Evolutionary conservation across 1,140 invertebrate species (phyloP).

Genomic region (Cryptotermes secundus): DNA sequence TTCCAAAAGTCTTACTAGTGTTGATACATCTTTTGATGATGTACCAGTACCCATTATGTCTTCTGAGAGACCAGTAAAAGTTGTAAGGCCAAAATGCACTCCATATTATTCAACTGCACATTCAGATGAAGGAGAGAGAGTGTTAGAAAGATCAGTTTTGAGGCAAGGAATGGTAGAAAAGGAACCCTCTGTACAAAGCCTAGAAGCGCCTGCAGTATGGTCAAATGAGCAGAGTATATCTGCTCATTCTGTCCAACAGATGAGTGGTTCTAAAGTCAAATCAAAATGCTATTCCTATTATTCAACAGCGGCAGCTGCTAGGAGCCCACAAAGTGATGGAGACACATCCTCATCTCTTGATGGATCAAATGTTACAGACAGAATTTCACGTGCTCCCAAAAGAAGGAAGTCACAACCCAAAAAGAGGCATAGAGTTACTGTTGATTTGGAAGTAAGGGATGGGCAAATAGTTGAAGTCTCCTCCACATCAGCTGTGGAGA

Average conservation of each 20-base stretch:
- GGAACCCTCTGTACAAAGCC: neutral
- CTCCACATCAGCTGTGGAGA: neutral
- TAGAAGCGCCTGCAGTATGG: neutral
- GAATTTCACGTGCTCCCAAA: slow-evolving; percentile 43
- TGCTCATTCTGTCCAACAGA: neutral
- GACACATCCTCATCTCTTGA: slow-evolving; percentile 41
- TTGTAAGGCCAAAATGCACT: slow-evolving; percentile 32
- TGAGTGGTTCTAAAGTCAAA: neutral
- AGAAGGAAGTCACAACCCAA: slow-evolving; percentile 40
- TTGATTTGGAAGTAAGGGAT: slow-evolving; percentile 51
- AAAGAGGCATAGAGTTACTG: slow-evolving; percentile 47
- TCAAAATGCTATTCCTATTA: slow-evolving; percentile 44
- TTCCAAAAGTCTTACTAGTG: slow-evolving; percentile 31
- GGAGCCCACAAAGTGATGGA: slow-evolving; percentile 43
- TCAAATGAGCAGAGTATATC: neutral
- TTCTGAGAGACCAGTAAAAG: slow-evolving; percentile 31
- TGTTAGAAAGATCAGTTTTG: neutral
- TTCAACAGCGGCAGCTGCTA: slow-evolving; percentile 39
- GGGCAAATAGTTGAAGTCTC: slow-evolving; percentile 38
- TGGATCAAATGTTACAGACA: slow-evolving; percentile 40
- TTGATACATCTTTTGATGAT: slow-evolving; percentile 24
- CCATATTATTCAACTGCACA: slow-evolving; percentile 37
- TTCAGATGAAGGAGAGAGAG: neutral
- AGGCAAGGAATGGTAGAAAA: neutral
- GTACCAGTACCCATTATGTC: slow-evolving; percentile 28